phyloP scores from a whole-genome alignment of 2,888 invertebrate genomes.

The Archips xylosteana region DNA sequence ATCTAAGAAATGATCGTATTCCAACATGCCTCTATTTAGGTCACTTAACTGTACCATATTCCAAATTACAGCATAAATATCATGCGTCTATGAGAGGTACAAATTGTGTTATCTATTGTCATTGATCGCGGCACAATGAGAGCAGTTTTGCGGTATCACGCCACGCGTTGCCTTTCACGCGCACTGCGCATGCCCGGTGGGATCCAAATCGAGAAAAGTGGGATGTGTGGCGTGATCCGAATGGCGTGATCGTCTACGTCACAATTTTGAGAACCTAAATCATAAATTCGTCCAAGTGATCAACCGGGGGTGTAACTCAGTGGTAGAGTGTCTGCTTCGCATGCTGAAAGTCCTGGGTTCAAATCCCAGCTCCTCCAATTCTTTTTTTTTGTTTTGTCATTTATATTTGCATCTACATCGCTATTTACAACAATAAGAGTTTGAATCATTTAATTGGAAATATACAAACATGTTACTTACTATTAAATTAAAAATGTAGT shows the following conservation, averaged over 20 bases:
- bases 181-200: conserved; percentile 36
- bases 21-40: background rate
- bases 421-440: background rate
- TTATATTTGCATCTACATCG: too few relatives aligned
- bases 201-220: conserved; percentile 41
- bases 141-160: conserved; percentile 13
- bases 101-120: background rate
- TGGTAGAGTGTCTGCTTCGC: conserved; percentile 83
- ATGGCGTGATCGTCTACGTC: conserved; percentile 44
- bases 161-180: conserved; percentile 43
- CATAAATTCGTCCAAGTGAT: conserved; percentile 39
- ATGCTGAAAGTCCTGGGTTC: conserved; percentile 84
- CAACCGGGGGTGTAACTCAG: conserved; percentile 78
- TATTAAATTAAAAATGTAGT: too few relatives aligned
- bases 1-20: background rate
- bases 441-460: too few relatives aligned
- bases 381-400: conserved; percentile 27
- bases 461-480: too few relatives aligned
- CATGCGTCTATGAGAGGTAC: background rate
- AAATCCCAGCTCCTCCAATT: conserved; percentile 82
- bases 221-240: conserved; percentile 42
- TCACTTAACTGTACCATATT: background rate
- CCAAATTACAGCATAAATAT: background rate
- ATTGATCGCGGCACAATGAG: conserved; percentile 18
- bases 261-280: background rate